These are phyloP conservation scores for Rhagium mordax DNA, from an alignment of 2,888 invertebrate species.

Conservation along the genomic window DNA sequence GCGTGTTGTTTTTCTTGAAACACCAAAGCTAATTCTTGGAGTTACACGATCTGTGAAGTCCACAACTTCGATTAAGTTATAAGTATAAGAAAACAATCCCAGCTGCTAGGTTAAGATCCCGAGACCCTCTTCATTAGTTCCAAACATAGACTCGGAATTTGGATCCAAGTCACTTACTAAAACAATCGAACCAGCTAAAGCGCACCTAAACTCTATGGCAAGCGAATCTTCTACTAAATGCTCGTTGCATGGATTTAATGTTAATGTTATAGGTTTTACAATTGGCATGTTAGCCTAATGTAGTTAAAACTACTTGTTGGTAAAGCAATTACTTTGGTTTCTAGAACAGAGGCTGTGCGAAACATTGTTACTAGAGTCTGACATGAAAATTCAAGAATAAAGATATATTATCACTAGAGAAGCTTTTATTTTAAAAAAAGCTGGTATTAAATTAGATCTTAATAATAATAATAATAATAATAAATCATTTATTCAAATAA, in stretches of 20 bases:
- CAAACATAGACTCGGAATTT: slow-evolving; percentile 1
- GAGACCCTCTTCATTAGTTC: slow-evolving; percentile 23
- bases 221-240: not conserved
- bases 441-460: no score
- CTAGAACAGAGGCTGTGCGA: not conserved
- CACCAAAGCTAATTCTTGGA: not conserved
- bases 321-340: not conserved
- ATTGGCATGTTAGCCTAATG: not conserved
- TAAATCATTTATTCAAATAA: no score
- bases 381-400: no score
- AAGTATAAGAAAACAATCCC: slow-evolving; percentile 26
- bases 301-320: not conserved
- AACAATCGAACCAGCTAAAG: slow-evolving; percentile 24
- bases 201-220: slow-evolving; percentile 5
- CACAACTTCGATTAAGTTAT: slow-evolving; percentile 16
- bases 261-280: slow-evolving; percentile 11
- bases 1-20: no score
- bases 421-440: no score
- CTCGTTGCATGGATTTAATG: slow-evolving; percentile 5
- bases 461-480: no score
- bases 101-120: slow-evolving; percentile 11
- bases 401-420: no score
- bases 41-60: not conserved
- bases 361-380: no score
- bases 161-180: slow-evolving; percentile 30